Evolutionary conservation across 2,113 vertebrate species (phyloP), one percentile per base, ranked within the genome.

Genomic region (Elephantulus edwardii): DNA sequence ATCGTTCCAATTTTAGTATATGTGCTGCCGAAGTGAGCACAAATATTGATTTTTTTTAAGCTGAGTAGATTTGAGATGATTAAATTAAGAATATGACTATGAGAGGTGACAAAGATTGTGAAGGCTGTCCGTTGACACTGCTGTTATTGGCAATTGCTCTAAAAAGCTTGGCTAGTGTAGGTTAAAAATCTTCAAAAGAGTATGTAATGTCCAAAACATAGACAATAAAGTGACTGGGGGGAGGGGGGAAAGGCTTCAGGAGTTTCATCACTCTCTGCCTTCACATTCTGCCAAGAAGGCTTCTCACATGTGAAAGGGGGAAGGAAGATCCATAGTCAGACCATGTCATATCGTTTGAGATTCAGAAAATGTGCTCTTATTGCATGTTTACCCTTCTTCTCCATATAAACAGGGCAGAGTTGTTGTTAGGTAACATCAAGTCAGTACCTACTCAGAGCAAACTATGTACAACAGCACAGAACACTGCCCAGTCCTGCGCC

Each of bases 171-270:
- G 72, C 68, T 85, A 50, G 70, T 2, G 6, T 52, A 46, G 76
- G 30, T 64, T 16, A 85, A 74, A 95, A 76, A 42, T 40, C 44
- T 92, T 90, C 80, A 84, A 72, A 77, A 9, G 35, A 52, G n/a
- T 76, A 58, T 58, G 10, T 58, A 56, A 56, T 56, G 54, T 17
- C 56, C 24, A 58, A 28, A 58, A 26, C 24, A 58, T 58, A 58
- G 22, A 58, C 56, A 58, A 58, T 22, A 58, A 58, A 58, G 24
- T 26, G 24, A 58, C 56, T 58, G 10, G n/a, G n/a, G n/a, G n/a
- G n/a, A n/a, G n/a, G n/a, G n/a, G n/a, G n/a, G n/a, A n/a, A n/a
- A n/a, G n/a, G n/a, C n/a, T n/a, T 87, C 62, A 78, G 33, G 87
- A 48, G 38, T 66, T 62, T 44, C 54, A 26, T 88, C 66, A 76